phyloP scores from a whole-genome alignment of 1,140 invertebrate species.

The Lerema accius region DNA sequence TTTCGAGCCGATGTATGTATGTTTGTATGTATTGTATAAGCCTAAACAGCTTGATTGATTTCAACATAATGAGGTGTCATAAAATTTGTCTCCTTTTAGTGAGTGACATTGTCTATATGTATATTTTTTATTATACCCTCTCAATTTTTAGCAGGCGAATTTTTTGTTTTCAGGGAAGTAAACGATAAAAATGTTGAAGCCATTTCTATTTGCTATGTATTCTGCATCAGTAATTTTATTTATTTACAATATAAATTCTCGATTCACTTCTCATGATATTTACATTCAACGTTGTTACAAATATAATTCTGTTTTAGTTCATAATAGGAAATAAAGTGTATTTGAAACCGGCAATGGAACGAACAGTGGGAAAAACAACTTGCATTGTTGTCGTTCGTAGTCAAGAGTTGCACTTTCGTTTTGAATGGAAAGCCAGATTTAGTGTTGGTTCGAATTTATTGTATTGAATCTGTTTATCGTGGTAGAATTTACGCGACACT shows the following conservation, averaged over 20 bases:
- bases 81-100: too few relatives aligned
- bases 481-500: too few relatives aligned
- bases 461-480: too few relatives aligned
- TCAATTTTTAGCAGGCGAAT: too few relatives aligned
- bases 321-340: not conserved
- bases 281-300: not conserved
- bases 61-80: too few relatives aligned
- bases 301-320: slow-evolving; percentile 1
- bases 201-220: not conserved
- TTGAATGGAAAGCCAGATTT: slow-evolving; percentile 38
- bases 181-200: not conserved
- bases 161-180: too few relatives aligned
- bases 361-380: slow-evolving; percentile 8
- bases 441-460: not conserved
- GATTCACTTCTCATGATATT: slow-evolving; percentile 3
- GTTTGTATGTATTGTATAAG: too few relatives aligned
- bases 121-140: too few relatives aligned
- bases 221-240: not conserved
- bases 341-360: slow-evolving; percentile 2
- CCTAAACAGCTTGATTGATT: too few relatives aligned
- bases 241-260: slow-evolving; percentile 10
- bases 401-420: slow-evolving; percentile 36
- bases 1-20: too few relatives aligned
- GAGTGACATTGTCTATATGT: too few relatives aligned
- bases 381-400: slow-evolving; percentile 2